Evolutionary conservation across 1,140 invertebrate species (phyloP), one percentile per base, ranked within the genome.

Genomic region (Matsumurasca onukii): DNA sequence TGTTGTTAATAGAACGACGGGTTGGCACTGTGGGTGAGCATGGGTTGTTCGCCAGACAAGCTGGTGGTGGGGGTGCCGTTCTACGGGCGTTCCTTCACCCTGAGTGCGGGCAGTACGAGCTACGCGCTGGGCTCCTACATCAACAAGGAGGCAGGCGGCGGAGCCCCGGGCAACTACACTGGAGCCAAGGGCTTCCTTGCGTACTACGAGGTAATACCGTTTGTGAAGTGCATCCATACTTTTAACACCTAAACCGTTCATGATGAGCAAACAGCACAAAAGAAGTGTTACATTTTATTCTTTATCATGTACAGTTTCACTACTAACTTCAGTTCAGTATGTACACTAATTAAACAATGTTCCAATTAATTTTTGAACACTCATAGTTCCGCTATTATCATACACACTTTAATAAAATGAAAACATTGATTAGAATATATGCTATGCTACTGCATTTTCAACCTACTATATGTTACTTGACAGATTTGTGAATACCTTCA

Each of bases 1-100:
- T n/a, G n/a, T n/a, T n/a, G n/a, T n/a, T n/a, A n/a, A n/a, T 59
- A 95, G 92, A 91, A 94, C 73, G 92, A 94, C 75, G 92, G 92
- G 66, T 80, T 94, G 12, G 82, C 87, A 64, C 78, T 95, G 17
- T 97, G 94, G 94, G 89, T 91, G 68, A 86, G 92, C 71, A 89
- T 89, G 79, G 95, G 94, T 5, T 93, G 92, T 73, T 89, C 92
- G 0, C 86, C 89, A 3, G 88, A 94, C 73, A 96, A 97, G 78
- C 80, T 98, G 20, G 87, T 97, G 0, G 89, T 97, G 24, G 85
- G 86, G 24, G 77, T 86, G 66, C 82, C 83, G 0, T 78, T 81
- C 39, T 85, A 85, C 70, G 85, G 84, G 0, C 80, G 82, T 72
- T 77, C 80, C 3, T 86, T 84, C 72, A 80, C 78, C 12, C 74